Evolutionary conservation across 2,113 vertebrate genomes (phyloP).

Genomic region (Galbula dea): DNA sequence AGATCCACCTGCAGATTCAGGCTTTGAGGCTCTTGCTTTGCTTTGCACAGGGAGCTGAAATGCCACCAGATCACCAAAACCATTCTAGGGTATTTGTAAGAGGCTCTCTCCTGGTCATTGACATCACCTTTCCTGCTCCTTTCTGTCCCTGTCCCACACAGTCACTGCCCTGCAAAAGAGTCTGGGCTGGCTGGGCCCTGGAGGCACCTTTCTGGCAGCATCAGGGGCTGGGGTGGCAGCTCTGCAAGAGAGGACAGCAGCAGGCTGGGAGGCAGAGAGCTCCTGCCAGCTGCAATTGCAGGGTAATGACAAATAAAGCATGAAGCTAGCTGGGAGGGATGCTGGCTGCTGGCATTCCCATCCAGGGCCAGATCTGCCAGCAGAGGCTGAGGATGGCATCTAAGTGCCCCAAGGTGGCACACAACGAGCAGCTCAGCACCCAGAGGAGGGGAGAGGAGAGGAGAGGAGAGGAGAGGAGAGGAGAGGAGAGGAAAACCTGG

Average conservation of each 20-base stretch:
- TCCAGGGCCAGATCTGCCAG: background rate
- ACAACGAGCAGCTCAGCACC: background rate
- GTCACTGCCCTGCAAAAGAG: background rate
- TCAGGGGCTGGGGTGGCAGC: background rate
- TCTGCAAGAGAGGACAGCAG: background rate
- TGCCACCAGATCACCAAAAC: fast-evolving
- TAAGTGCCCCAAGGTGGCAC: background rate
- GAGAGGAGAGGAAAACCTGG: background rate
- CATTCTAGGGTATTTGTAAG: background rate
- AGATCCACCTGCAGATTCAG: background rate
- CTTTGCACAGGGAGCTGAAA: background rate
- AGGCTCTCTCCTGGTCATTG: background rate
- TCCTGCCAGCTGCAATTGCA: background rate
- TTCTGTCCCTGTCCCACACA: fast-evolving
- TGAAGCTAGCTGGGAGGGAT: background rate
- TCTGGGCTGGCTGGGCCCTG: background rate
- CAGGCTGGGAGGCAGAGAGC: background rate
- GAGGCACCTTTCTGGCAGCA: background rate
- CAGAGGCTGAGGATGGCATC: background rate
- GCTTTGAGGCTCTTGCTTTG: background rate
- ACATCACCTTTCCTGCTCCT: background rate
- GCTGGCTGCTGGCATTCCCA: background rate
- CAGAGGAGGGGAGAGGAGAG: background rate
- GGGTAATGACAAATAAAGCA: background rate
- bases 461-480: background rate